Base-by-base conservation (phyloP, 2,888 invertebrate species). In the Zhengitettix transpicula region DNA sequence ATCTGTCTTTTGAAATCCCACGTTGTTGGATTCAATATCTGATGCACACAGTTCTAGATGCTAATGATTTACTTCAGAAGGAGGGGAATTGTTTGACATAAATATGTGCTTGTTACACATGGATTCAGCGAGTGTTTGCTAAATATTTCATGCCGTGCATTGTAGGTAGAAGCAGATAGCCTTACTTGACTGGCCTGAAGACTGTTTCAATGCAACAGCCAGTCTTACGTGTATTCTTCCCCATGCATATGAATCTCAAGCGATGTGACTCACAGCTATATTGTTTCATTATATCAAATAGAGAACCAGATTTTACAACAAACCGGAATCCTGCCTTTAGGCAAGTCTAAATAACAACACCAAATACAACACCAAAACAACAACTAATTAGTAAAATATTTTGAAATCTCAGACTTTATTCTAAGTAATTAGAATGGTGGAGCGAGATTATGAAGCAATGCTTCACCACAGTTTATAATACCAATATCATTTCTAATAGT, bases 191-290 rank as follows among this genome's bases (percentile, higher is more conserved):
- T 74, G 74, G 73, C 74, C 74, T 72, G 73, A 72, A 74, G 74
- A 72, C 74, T 74, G 75, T 74, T 74, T 70, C 71, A 70, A 66
- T 67, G 74, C 74, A 74, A 73, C 71, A 74, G 74, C 70, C 73
- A 74, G 72, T 73, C 66, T 56, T 55, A 58, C 59, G 47, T 12
- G 14, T 47, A n/a, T 47, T 17, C 57, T 58, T 53, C 61, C 63
- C 63, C 62, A 63, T 61, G 63, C 61, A 61, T 61, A 63, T 55
- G 59, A 55, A 55, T 62, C 62, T 62, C 62, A 59, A 60, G 60
- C 56, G 58, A 58, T 58, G 51, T 9, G 16, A 41, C 11, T 55
- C 56, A 51, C 47, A 54, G 16, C 40, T 28, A 28, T 28, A 28
- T 28, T 28, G 7, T 28, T 5, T 28, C 28, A 28, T 28, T 28